Percentiles rank a stretch among this genome's conserved stretches.
Conservation (phyloP, 2,888 invertebrate genomes). For the Lepidocyrtinus sp. region DNA sequence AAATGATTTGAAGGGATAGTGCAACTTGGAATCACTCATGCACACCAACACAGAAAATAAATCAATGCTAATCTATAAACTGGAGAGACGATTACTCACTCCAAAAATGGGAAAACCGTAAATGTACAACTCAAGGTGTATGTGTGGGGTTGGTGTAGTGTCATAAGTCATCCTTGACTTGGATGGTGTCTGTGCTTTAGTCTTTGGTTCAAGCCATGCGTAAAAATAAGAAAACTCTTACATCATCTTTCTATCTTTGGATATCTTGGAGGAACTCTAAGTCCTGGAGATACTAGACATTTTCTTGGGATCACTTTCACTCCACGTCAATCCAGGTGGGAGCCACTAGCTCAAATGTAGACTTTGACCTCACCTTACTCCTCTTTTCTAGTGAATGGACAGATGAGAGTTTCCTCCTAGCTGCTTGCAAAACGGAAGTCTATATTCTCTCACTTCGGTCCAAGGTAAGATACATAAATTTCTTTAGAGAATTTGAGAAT, state of each 20-base stretch:
- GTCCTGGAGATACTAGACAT: background rate
- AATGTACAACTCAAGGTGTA: too few relatives aligned
- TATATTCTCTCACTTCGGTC: background rate
- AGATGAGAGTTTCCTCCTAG: too few relatives aligned
- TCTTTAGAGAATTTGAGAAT: background rate
- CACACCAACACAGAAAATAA: background rate
- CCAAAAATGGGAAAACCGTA: too few relatives aligned
- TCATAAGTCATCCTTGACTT: too few relatives aligned
- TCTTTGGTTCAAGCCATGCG: background rate
- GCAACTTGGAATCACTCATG: too few relatives aligned
- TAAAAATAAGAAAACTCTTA: too few relatives aligned
- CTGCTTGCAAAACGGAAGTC: background rate
- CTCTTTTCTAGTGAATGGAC: background rate
- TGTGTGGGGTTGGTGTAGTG: too few relatives aligned
- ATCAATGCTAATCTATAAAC: too few relatives aligned
- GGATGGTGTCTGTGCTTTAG: background rate
- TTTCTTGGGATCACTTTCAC: background rate
- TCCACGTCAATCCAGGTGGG: background rate
- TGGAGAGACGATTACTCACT: too few relatives aligned
- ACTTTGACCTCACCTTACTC: background rate
- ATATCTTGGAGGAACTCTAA: background rate
- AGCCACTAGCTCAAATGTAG: background rate
- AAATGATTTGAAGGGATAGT: background rate
- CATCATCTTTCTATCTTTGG: background rate
- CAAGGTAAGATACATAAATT: too few relatives aligned